These are phyloP conservation scores for Tor tambroides DNA, from an alignment of 2,113 vertebrate genomes.

Conservation along the genomic window DNA sequence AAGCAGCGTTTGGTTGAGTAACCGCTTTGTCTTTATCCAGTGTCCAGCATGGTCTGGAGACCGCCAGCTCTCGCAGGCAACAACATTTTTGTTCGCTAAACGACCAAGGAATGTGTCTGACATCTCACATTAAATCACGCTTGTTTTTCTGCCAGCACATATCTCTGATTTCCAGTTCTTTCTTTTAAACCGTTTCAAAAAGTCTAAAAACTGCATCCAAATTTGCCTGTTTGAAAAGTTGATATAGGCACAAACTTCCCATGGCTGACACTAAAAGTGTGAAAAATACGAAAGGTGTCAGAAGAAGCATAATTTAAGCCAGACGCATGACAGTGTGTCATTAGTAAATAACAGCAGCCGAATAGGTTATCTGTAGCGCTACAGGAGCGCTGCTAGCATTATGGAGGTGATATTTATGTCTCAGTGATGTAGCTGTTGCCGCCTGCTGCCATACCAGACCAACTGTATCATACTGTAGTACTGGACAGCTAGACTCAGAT, in stretches of 20 bases:
- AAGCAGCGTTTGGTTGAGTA: conserved; percentile 20
- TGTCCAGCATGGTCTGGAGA: conserved; percentile 35
- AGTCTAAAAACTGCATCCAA: not conserved
- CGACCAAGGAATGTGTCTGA: conserved; percentile 38
- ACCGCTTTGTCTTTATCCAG: conserved; percentile 35
- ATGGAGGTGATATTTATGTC: conserved; percentile 53
- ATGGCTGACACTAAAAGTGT: not conserved
- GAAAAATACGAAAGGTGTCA: conserved; percentile 10
- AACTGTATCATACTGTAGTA: conserved; percentile 52
- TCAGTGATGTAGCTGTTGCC: conserved; percentile 43
- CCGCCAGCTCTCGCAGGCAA: conserved; percentile 25
- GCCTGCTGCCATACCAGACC: conserved; percentile 44
- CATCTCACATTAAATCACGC: conserved; percentile 36
- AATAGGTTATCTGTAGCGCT: conserved; percentile 2
- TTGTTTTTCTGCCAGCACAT: conserved; percentile 26
- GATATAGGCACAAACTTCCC: not conserved
- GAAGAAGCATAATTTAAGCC: conserved; percentile 5
- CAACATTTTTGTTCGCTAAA: conserved; percentile 40
- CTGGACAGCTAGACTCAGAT: conserved; percentile 41
- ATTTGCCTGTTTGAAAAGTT: not conserved
- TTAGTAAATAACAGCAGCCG: conserved; percentile 49
- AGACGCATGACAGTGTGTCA: conserved; percentile 31
- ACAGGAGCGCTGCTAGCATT: conserved; percentile 17
- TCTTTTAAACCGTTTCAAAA: not conserved
- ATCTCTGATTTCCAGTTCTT: conserved; percentile 28